Percentiles rank a stretch among this genome's conserved stretches.
These are phyloP conservation scores for Labeo calbasu DNA, from an alignment of 2,797 vertebrate genomes.

Conservation along the genomic window DNA sequence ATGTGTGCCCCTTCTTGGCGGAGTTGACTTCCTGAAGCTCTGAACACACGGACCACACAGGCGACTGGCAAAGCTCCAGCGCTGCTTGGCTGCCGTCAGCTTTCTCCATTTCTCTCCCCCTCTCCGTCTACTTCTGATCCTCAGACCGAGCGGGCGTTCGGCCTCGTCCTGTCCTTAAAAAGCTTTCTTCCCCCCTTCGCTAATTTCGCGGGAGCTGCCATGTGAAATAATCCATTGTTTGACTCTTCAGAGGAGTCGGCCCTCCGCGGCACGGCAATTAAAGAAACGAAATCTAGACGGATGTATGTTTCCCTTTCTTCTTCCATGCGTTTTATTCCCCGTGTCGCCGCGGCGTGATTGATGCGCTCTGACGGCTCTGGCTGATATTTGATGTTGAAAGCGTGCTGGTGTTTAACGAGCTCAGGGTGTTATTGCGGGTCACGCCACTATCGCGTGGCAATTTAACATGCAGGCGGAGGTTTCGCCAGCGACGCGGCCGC, in stretches of 20 bases:
- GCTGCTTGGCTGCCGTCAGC: constrained; percentile 57
- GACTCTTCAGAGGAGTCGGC: constrained; percentile 54
- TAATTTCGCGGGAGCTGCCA: constrained; percentile 61
- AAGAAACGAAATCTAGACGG: constrained; percentile 63
- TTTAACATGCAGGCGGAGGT: constrained; percentile 52
- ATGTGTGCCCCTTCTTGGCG: constrained; percentile 66
- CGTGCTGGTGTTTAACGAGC: constrained; percentile 53
- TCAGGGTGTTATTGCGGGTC: constrained; percentile 53
- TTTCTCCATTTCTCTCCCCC: constrained; percentile 45
- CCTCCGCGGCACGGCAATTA: constrained; percentile 58
- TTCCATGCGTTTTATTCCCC: constrained; percentile 57
- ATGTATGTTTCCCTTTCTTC: constrained; percentile 62
- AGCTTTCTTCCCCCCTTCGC: constrained; percentile 45
- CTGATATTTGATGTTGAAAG: constrained; percentile 60
- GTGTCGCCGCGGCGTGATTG: constrained; percentile 58
- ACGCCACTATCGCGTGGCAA: constrained; percentile 50
- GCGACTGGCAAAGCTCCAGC: constrained; percentile 63
- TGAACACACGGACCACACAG: constrained; percentile 68
- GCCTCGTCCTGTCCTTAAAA: constrained; percentile 57
- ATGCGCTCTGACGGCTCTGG: constrained; percentile 54
- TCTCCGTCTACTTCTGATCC: constrained; percentile 54
- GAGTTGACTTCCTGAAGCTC: constrained; percentile 61
- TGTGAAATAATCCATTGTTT: constrained; percentile 67
- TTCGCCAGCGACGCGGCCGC: constrained; percentile 25
- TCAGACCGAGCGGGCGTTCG: constrained; percentile 53